Base-by-base conservation (phyloP, 2,797 vertebrate species). In the Neosalanx taihuensis region DNA sequence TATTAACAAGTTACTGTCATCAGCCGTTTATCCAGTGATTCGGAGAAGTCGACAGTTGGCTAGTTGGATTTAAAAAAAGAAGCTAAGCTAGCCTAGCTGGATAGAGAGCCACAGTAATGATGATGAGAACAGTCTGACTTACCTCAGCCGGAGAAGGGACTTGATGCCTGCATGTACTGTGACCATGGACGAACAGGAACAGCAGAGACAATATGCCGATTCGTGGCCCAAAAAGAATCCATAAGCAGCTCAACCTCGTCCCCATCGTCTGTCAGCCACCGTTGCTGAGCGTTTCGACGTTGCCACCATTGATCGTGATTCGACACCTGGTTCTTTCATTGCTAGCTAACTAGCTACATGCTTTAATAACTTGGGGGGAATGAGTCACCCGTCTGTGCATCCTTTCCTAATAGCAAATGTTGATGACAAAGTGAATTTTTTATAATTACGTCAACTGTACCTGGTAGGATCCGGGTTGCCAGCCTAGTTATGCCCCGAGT, bases 81-180 rank as follows among this genome's bases (percentile, higher is more conserved):
- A 46, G 41, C 41, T 46, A 46, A 46, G 41, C 10, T 46, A 46
- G 1, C 2, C 41, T 46, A 46, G 41, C 41, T 46, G 12, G 1
- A 46, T 46, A 13, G 41, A 46, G 41, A 46, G 41, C 41, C 41
- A 46, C 10, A 3, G 2, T 46, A 46, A 26, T 10, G 20, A 5
- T 46, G 13, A 26, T 10, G 20, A 5, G 0, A n/a, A 15, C 3
- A 49, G 33, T 75, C 37, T 18, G 2, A 51, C 73, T 89, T 76
- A 92, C 93, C 90, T 94, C 89, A 0, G 72, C 65, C 0, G 84
- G 77, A 72, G 74, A 9, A 0, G 91, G 92, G 29, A 83, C 85
- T 77, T 79, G 83, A 85, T 94, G 91, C n/a, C 41, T 80, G 79
- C 92, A 93, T 65, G 86, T 76, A 26, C 85, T 79, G 60, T 91